phyloP scores from a whole-genome alignment of 2,113 vertebrate genomes.

The cattle (Bos taurus) region DNA sequence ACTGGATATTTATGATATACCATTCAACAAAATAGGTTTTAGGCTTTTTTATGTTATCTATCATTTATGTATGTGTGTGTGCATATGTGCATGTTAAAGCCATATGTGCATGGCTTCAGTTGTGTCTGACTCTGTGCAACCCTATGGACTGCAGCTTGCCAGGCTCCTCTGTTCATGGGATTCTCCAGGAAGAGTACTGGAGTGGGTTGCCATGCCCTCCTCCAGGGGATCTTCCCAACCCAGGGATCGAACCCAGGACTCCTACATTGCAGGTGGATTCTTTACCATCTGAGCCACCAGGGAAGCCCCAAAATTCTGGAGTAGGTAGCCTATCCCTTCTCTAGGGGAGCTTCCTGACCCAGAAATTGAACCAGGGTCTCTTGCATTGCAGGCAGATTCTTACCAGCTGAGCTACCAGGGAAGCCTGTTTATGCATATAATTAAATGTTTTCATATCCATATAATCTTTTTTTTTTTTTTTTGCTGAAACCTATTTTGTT shows the following conservation, averaged over 20 bases:
- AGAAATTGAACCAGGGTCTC: not conserved
- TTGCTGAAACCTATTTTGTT: not conserved
- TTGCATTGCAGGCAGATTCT: not conserved
- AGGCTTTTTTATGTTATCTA: not conserved
- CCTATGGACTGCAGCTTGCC: not conserved
- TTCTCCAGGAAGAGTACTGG: not conserved
- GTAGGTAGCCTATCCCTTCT: not conserved
- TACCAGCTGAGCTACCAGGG: not conserved
- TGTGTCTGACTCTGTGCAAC: not conserved
- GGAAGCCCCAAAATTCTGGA: not conserved
- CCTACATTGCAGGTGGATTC: not conserved
- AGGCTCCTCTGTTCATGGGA: not conserved
- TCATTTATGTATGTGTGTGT: not conserved
- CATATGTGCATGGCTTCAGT: not conserved
- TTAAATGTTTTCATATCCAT: not conserved
- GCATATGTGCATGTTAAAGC: not conserved
- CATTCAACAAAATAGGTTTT: not conserved
- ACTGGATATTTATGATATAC: not conserved
- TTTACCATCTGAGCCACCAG: not conserved
- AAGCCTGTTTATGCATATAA: not conserved
- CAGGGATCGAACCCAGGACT: not conserved
- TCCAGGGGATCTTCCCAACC: not conserved
- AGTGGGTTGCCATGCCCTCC: not conserved
- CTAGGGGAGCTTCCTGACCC: not conserved
- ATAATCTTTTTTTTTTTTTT: not conserved